Percentiles rank a stretch among this genome's conserved stretches.
Evolutionary conservation across 2,888 invertebrate species (phyloP).

Genomic region (Hermaeophaga mercurialis): DNA sequence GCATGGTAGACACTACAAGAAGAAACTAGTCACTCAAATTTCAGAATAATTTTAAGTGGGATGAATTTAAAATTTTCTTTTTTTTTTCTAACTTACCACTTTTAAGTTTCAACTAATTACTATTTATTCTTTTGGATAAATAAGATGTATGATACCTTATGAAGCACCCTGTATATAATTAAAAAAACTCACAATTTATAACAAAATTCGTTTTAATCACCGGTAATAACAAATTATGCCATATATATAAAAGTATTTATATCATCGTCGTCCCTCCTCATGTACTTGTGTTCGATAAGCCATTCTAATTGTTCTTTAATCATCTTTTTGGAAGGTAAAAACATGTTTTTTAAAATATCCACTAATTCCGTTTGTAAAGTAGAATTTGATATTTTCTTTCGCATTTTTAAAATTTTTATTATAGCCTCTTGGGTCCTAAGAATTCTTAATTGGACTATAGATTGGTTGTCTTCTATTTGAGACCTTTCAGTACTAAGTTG

Average conservation of each 20-base stretch:
- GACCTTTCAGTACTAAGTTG: constrained; percentile 94
- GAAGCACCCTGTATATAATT: too few species aligned
- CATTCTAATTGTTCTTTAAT: constrained; percentile 99
- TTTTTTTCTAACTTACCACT: too few species aligned
- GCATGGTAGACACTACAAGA: too few species aligned
- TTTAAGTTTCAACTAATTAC: too few species aligned
- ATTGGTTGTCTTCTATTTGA: constrained; percentile 97
- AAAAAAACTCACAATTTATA: constrained; percentile 19
- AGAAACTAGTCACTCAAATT: too few species aligned
- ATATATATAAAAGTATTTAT: constrained; percentile 98
- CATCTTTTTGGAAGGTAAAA: constrained; percentile 98
- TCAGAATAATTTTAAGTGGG: too few species aligned
- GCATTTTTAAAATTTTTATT: constrained; percentile 98
- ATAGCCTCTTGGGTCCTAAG: constrained; percentile 95
- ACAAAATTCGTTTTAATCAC: constrained; percentile 33
- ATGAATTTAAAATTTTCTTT: too few species aligned
- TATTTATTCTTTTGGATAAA: too few species aligned
- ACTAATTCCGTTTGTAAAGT: constrained; percentile 96
- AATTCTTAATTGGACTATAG: constrained; percentile 95
- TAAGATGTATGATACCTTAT: too few species aligned
- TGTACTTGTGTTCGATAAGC: constrained; percentile 99
- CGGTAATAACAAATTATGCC: constrained; percentile 67
- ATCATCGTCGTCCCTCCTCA: constrained; percentile 94
- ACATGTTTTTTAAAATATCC: constrained; percentile 99
- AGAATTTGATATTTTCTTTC: constrained; percentile 92